Evolutionary conservation across 2,888 invertebrate genomes (phyloP).

Genomic region (Abrostola triplasia): DNA sequence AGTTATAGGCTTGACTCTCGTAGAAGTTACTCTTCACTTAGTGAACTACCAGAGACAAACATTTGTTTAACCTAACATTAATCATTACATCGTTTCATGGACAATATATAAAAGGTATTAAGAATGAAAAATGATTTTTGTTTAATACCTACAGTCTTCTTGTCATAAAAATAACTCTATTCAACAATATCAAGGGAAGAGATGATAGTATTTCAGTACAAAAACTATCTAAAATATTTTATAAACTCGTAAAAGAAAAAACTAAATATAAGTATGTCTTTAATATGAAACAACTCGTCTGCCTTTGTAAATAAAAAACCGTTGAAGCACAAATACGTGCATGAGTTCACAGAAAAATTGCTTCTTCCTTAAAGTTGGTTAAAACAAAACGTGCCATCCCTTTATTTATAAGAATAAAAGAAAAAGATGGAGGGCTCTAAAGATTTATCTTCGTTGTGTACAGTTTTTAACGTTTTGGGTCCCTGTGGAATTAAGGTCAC

Average conservation of each 20-base stretch:
- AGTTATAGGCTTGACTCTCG: not conserved
- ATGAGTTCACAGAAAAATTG: not conserved
- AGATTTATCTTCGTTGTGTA: slow-evolving; percentile 52
- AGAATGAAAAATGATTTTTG: too few species aligned
- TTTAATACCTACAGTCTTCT: too few species aligned
- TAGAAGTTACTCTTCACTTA: not conserved
- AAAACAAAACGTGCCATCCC: slow-evolving; percentile 42
- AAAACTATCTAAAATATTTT: too few species aligned
- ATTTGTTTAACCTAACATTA: not conserved
- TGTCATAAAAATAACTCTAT: too few species aligned
- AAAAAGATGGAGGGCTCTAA: slow-evolving; percentile 27
- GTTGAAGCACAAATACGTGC: slow-evolving; percentile 21
- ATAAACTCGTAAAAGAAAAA: too few species aligned
- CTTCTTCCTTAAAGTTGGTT: slow-evolving; percentile 32
- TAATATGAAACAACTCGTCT: too few species aligned
- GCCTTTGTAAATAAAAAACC: slow-evolving; percentile 7
- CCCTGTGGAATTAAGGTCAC: slow-evolving; percentile 32
- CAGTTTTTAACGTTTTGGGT: slow-evolving; percentile 42
- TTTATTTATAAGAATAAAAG: slow-evolving; percentile 44
- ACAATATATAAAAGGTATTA: too few species aligned
- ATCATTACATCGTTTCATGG: not conserved
- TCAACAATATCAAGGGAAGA: too few species aligned
- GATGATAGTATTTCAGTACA: too few species aligned
- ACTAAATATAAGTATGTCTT: too few species aligned
- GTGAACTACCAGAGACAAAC: not conserved